Conservation (phyloP, 2,797 vertebrate species). For the Fratercula arctica region DNA sequence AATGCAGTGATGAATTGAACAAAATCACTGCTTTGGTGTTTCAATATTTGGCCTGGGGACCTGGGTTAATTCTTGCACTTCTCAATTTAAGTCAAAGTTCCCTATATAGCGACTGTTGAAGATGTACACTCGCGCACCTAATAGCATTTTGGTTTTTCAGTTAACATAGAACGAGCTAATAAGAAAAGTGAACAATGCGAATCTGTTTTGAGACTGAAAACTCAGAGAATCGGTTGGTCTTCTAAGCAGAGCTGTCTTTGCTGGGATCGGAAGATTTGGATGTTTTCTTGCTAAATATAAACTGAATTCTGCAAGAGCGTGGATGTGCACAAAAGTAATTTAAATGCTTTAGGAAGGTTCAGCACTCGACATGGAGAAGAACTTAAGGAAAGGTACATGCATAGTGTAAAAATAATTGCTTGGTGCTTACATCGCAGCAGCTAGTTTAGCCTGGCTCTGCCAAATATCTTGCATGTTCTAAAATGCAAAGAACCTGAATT, state of each 20-base stretch:
- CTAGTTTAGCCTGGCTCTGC: neutral
- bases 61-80: neutral
- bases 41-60: neutral
- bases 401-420: neutral
- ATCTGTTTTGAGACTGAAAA: neutral
- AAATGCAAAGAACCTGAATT: neutral
- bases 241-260: neutral
- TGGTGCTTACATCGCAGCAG: neutral
- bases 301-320: neutral
- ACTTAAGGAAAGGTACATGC: neutral
- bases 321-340: neutral
- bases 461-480: fast-evolving
- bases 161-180: fast-evolving
- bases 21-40: neutral
- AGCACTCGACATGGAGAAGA: neutral
- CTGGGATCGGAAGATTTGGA: neutral
- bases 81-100: neutral
- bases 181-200: neutral
- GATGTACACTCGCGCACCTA: neutral
- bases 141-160: neutral
- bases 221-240: neutral
- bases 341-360: neutral
- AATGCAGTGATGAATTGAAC: neutral
- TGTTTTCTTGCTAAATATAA: neutral
- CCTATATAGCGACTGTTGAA: neutral